phyloP scores from a whole-genome alignment of 2,113 vertebrate genomes.

The Sterrhoptilus dennistouni region DNA sequence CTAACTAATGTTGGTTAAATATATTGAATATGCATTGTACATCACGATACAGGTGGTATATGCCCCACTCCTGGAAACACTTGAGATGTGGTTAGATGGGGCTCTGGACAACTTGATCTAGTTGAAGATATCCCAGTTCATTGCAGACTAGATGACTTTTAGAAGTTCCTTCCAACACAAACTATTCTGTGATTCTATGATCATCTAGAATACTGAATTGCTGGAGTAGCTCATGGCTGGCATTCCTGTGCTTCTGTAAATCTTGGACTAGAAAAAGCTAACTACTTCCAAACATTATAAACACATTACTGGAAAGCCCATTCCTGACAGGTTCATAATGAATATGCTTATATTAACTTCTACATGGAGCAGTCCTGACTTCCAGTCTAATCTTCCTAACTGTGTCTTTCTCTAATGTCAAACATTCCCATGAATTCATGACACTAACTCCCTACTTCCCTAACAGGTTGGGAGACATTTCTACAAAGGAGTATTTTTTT shows the following conservation, averaged over 20 bases:
- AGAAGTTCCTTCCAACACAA: background rate
- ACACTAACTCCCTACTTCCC: accelerated
- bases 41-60: background rate
- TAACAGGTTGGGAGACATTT: background rate
- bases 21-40: background rate
- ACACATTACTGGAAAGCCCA: background rate
- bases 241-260: background rate
- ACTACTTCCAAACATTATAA: background rate
- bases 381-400: background rate
- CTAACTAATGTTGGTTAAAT: background rate
- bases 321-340: background rate
- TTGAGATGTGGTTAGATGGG: background rate
- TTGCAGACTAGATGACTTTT: background rate
- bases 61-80: background rate
- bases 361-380: background rate
- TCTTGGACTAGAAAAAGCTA: background rate
- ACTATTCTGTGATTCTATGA: background rate
- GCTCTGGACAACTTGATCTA: background rate
- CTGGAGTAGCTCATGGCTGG: background rate
- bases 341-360: background rate
- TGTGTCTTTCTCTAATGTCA: background rate
- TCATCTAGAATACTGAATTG: background rate
- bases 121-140: background rate
- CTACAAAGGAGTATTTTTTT: background rate
- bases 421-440: background rate